Conservation (phyloP, 2,113 vertebrate genomes). For the Petrocephalus zakoni region DNA sequence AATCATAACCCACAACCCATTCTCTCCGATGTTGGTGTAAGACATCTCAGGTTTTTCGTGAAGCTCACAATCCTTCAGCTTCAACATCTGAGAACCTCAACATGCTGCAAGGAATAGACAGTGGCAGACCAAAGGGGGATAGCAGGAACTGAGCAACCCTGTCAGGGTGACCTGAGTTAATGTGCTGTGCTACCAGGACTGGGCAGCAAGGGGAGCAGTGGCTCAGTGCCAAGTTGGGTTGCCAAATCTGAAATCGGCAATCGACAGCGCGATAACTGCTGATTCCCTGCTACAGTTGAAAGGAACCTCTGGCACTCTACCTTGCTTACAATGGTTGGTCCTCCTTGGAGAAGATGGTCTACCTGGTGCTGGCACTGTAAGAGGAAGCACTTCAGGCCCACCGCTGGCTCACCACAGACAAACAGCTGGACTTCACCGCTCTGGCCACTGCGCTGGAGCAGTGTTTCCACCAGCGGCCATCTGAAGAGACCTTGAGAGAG, state of each 20-base stretch:
- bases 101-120: not conserved
- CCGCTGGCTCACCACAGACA: not conserved
- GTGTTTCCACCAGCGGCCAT: not conserved
- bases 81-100: not conserved
- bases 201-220: not conserved
- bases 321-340: not conserved
- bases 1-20: too few species aligned
- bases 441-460: not conserved
- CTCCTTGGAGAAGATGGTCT: not conserved
- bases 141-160: too few species aligned
- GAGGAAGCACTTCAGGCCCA: not conserved
- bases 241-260: not conserved
- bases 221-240: not conserved
- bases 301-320: not conserved
- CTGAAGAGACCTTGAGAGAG: not conserved
- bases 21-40: too few species aligned
- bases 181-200: not conserved
- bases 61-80: not conserved
- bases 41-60: not conserved
- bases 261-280: not conserved
- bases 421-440: not conserved
- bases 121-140: not conserved
- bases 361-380: not conserved
- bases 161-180: not conserved
- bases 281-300: not conserved